Evolutionary conservation across 2,797 vertebrate genomes (phyloP), one percentile per base, ranked within the genome.

Genomic region (Pterois miles): DNA sequence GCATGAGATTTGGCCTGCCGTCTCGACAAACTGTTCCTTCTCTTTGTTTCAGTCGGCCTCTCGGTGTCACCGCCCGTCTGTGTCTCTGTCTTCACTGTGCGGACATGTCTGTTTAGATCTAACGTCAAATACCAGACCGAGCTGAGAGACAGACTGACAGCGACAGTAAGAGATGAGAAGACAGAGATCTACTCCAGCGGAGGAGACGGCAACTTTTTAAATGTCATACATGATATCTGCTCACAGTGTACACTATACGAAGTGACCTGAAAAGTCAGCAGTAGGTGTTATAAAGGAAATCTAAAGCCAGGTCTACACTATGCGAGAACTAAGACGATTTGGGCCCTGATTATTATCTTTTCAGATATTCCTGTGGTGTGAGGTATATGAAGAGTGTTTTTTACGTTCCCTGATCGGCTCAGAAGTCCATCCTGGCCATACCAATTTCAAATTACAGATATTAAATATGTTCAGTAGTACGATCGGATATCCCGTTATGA

Each of bases 71-170:
- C 65, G 31, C 65, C 69, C 54, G 5, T 82, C 80, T 59, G 53
- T 43, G 65, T 80, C 54, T 23, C 23, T 53, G 59, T 79, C 76
- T 80, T 48, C 25, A 56, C 84, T 68, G 52, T 34, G 62, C 62
- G 54, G 82, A 79, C 70, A n/a, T 53, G 81, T 92, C 86, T 57
- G 54, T 65, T 85, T 80, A 31, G 53, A 73, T 85, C 78, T 57
- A 40, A 27, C 16, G 59, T 81, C 78, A 90, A 85, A 82, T 52
- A 65, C 75, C 70, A 5, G 46, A 33, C 36, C 8, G 8, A 50
- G 36, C 33, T 31, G 18, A 58, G 74, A 77, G 73, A 71, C 38
- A 31, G 76, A 70, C 63, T 58, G 80, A 80, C 80, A 50, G 74
- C 14, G 68, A 84, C 84, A 67, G 82, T 63, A 46, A 43, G 53